Evolutionary conservation across 2,888 invertebrate species (phyloP).

Genomic region (Dolichopus griseipennis): DNA sequence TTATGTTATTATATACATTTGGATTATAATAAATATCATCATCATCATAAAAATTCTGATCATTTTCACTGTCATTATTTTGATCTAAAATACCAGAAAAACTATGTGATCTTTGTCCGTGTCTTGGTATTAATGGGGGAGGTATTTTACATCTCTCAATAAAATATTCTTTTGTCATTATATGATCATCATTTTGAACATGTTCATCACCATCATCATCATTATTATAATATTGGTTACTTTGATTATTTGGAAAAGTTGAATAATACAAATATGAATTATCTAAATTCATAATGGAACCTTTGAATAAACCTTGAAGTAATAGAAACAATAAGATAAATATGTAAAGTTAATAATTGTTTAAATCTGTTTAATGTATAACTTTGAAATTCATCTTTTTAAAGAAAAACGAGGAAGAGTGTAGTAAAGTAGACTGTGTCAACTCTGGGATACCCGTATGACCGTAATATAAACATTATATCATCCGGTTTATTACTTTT

Average conservation of each 20-base stretch:
- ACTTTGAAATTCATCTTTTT: too few relatives aligned
- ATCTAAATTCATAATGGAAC: conserved; percentile 63
- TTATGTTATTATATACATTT: conserved; percentile 28
- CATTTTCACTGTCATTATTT: conserved; percentile 35
- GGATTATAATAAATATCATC: conserved; percentile 28
- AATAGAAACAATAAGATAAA: neutral
- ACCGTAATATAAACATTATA: too few relatives aligned
- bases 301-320: conserved; percentile 64
- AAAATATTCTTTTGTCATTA: neutral
- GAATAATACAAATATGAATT: conserved; percentile 30
- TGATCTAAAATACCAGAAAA: conserved; percentile 13
- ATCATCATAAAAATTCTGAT: neutral
- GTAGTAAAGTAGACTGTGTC: too few relatives aligned
- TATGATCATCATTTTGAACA: neutral
- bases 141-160: conserved; percentile 7
- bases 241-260: neutral
- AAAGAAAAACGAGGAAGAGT: too few relatives aligned
- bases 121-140: conserved; percentile 4
- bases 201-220: too few relatives aligned
- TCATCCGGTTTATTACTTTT: too few relatives aligned
- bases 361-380: too few relatives aligned
- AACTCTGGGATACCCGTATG: too few relatives aligned
- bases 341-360: neutral
- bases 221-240: neutral
- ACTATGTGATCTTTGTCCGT: conserved; percentile 10